phyloP scores from a whole-genome alignment of 2,797 vertebrate genomes.

The Florisuga fusca region DNA sequence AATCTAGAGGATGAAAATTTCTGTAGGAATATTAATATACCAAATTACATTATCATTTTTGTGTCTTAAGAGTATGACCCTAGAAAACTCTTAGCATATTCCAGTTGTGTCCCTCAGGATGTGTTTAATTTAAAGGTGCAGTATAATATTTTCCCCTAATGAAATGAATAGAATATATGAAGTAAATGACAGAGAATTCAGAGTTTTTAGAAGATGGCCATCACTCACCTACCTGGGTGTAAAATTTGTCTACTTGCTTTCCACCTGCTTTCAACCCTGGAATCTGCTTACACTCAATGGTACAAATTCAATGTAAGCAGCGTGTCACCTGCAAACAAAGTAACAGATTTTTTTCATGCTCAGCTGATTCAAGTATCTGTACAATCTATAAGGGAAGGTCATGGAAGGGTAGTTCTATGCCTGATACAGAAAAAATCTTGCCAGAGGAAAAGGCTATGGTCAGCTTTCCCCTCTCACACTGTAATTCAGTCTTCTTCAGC shows the following conservation, averaged over 20 bases:
- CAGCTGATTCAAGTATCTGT: conserved; percentile 39
- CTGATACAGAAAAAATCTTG: conserved; percentile 22
- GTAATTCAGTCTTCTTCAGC: not conserved
- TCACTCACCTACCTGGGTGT: not conserved
- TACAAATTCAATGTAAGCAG: not conserved
- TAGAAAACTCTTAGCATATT: not conserved
- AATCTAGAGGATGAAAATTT: not conserved
- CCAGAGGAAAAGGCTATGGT: conserved; percentile 56
- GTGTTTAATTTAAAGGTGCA: not conserved
- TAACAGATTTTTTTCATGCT: conserved; percentile 25
- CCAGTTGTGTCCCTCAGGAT: not conserved
- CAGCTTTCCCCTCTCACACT: conserved; percentile 40
- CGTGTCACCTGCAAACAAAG: not conserved
- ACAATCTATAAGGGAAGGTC: conserved; percentile 65
- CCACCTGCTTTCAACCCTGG: not conserved
- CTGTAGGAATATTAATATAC: not conserved
- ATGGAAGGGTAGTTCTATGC: conserved; percentile 7
- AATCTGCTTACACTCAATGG: not conserved
- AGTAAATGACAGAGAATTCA: not conserved
- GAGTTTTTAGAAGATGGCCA: not conserved
- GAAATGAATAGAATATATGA: not conserved
- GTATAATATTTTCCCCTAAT: not conserved
- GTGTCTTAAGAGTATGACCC: not conserved
- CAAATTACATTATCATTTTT: not conserved
- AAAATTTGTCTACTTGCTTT: not conserved